A percentile compares a stretch with the other conserved stretches of the same genome.
Evolutionary conservation across 1,140 invertebrate genomes (phyloP).

Genomic region (Drosophila carrolli): DNA sequence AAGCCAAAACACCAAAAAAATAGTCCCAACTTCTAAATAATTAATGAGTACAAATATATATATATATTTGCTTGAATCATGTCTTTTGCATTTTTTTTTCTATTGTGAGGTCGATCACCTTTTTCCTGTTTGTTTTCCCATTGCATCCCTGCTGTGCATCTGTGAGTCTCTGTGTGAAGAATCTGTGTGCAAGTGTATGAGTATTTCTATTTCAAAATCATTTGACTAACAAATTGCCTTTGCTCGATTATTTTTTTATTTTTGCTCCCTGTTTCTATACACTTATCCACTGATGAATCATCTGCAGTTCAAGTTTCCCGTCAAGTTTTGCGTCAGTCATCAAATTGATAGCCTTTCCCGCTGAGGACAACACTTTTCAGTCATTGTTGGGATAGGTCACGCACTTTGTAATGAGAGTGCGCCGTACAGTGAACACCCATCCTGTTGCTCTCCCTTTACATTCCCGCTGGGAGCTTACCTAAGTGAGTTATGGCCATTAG

Average conservation of each 20-base stretch:
- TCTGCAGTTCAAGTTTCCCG: constrained; percentile 19
- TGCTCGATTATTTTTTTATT: constrained; percentile 10
- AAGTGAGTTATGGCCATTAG: constrained; percentile 43
- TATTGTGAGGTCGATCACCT: constrained; percentile 67
- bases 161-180: constrained; percentile 22
- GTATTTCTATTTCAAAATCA: constrained; percentile 25
- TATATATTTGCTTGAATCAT: neutral
- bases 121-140: constrained; percentile 49
- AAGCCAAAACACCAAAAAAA: neutral
- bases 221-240: constrained; percentile 39
- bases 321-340: constrained; percentile 25
- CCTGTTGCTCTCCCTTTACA: constrained; percentile 7
- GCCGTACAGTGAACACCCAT: constrained; percentile 31
- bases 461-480: constrained; percentile 22
- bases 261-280: neutral
- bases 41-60: constrained; percentile 1
- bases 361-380: constrained; percentile 25
- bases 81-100: constrained; percentile 1
- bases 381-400: constrained; percentile 42
- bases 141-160: constrained; percentile 11
- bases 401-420: constrained; percentile 43
- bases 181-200: constrained; percentile 8
- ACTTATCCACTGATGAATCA: constrained; percentile 25
- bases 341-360: constrained; percentile 32
- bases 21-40: constrained; percentile 24